Evolutionary conservation across 2,797 vertebrate species (phyloP), one percentile per base, ranked within the genome.

Genomic region (Lithobates sylvaticus): DNA sequence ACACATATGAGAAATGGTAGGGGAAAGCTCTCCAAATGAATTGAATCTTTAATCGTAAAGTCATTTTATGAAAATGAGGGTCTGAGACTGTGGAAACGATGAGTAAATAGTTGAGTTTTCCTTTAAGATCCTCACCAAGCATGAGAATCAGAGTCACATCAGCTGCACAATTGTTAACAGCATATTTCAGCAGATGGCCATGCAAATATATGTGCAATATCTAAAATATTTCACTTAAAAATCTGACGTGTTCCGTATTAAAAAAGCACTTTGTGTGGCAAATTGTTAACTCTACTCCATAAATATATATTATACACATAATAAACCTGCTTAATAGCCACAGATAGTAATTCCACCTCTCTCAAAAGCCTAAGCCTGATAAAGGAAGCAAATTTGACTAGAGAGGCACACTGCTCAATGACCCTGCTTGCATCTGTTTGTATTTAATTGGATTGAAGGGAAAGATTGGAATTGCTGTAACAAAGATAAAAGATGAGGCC

Each of bases 271-370:
- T 78, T 83, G 75, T 78, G 27, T 65, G 47, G 50, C 75, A 65
- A 67, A 78, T 65, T 83, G 80, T 77, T 77, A 83, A 78, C 72
- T 36, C 10, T 34, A 58, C 72, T 64, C 73, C 78, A 86, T 86
- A 75, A 76, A 83, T 83, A 83, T 82, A 87, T 87, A 83, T 83
- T 78, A 87, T 78, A 34, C 79, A 87, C 74, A 83, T 87, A 87
- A 87, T 87, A 83, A 87, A 87, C 68, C 80, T 78, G 80, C 54
- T 74, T 87, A 77, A 87, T 87, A 72, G 68, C 74, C 74, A 26
- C 32, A 54, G 68, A 78, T 83, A 83, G 67, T 87, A 65, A 83
- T 87, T 87, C 54, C 75, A 73, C 80, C 85, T 87, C 70, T 73
- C 75, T 67, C 50, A 87, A 87, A 73, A 78, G 75, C 80, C 69